Evolutionary conservation across 2,797 vertebrate species (phyloP), one percentile per base, ranked within the genome.

Genomic region (Macropus fuliginosus): DNA sequence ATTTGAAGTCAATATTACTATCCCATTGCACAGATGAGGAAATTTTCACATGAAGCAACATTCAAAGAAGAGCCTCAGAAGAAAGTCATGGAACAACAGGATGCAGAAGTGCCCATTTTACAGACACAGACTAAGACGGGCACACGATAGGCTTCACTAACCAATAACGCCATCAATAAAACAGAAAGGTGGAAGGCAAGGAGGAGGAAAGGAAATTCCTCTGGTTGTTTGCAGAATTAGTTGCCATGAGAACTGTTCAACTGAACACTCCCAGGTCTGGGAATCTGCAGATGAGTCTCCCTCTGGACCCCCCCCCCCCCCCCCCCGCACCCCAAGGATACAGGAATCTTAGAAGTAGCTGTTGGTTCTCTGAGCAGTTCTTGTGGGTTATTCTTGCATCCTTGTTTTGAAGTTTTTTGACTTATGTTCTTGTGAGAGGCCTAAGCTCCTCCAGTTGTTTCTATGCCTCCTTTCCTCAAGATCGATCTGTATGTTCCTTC

Each of bases 1-100:
- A 74, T 92, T 92, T 91, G 54, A 96, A 91, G 95, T 96, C 93
- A 91, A 55, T 92, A 95, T 92, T n/a, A 95, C 74, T 28, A 95
- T 56, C 90, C 92, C 54, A 91, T 94, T 97, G 96, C 91, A 96
- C 34, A 93, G 95, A 94, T 96, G 96, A 96, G 91, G 89, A 97
- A 96, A 96, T 34, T 94, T 46, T 92, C 95, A 96, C 91, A 66
- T 62, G 96, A 97, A 96, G 59, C 97, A 54, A 94, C 94, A 95
- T 91, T 95, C 92, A 95, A 95, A 94, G 92, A 97, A 96, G 91
- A 97, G 95, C 95, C 74, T 46, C 94, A 52, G 21, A 31, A 96
- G 28, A 92, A 96, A 91, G 54, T 93, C 93, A 89, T 96, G 91
- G 59, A 95, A 66, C 96, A 96, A 96, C 62, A 92, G 11, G 54